phyloP scores from a whole-genome alignment of 2,113 vertebrate species.

The Sigmodon hispidus region DNA sequence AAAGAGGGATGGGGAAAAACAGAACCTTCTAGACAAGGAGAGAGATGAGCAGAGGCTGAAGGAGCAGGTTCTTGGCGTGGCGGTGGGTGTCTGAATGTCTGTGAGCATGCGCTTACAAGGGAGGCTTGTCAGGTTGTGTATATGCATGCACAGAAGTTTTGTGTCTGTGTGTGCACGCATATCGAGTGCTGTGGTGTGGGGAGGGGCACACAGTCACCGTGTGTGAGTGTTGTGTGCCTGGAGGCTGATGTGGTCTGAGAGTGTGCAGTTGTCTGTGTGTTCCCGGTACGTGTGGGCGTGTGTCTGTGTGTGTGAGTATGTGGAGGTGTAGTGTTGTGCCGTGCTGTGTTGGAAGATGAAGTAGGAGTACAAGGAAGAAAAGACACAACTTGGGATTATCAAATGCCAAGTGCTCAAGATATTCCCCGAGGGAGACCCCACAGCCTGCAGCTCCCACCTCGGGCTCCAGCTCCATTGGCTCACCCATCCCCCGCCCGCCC shows the following conservation, averaged over 20 bases:
- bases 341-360: not conserved
- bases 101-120: not conserved
- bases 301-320: not conserved
- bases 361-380: constrained; percentile 43
- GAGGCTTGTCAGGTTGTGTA: not conserved
- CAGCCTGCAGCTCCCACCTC: not conserved
- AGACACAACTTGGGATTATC: not conserved
- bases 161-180: not conserved
- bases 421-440: not conserved
- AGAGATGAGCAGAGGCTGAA: accelerated
- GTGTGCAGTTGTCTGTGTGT: not conserved
- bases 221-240: not conserved
- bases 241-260: not conserved
- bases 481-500: not conserved
- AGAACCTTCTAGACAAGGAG: not conserved
- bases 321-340: not conserved
- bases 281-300: not conserved
- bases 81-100: too few relatives aligned
- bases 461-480: accelerated
- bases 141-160: not conserved
- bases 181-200: accelerated
- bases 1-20: not conserved
- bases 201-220: accelerated
- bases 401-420: not conserved
- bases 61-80: not conserved